Evolutionary conservation across 2,888 invertebrate species (phyloP).

Genomic region (Xylota segnis): DNA sequence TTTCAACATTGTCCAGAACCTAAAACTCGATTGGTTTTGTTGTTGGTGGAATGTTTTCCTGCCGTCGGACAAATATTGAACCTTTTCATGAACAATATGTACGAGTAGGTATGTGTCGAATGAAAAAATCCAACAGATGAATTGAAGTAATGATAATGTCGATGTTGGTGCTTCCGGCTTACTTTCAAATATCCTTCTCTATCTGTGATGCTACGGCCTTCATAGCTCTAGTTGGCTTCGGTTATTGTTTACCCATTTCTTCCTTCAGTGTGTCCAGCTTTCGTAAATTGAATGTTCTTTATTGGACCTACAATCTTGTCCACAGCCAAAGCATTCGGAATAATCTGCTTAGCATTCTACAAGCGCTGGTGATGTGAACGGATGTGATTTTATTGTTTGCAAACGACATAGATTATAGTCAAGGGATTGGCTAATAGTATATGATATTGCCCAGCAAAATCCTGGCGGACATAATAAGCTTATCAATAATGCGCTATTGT

Average conservation of each 20-base stretch:
- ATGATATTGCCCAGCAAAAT: conserved; percentile 52
- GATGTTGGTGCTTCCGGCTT: conserved; percentile 43
- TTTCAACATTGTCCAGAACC: conserved; percentile 48
- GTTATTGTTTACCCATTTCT: conserved; percentile 59
- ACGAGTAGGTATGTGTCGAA: too few relatives aligned
- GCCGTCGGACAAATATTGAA: conserved; percentile 41
- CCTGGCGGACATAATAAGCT: conserved; percentile 56
- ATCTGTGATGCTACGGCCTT: conserved; percentile 5
- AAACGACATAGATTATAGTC: conserved; percentile 61
- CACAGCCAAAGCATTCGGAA: conserved; percentile 55
- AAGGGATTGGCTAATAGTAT: conserved; percentile 55
- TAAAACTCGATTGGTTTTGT: conserved; percentile 49
- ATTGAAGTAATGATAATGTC: conserved; percentile 57
- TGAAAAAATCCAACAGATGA: conserved; percentile 55
- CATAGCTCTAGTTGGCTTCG: conserved; percentile 23
- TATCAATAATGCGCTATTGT: conserved; percentile 48
- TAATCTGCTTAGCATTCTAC: conserved; percentile 61
- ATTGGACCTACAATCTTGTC: conserved; percentile 65
- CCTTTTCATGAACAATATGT: conserved; percentile 52
- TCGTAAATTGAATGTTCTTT: conserved; percentile 72
- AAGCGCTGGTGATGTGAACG: conserved; percentile 54
- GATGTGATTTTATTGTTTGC: conserved; percentile 67
- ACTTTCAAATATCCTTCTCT: conserved; percentile 28
- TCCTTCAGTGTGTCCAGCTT: conserved; percentile 37
- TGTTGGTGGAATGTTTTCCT: conserved; percentile 29